Evolutionary conservation across 1,140 invertebrate species (phyloP), one percentile per base, ranked within the genome.

Genomic region (Cyclargus thomasi): DNA sequence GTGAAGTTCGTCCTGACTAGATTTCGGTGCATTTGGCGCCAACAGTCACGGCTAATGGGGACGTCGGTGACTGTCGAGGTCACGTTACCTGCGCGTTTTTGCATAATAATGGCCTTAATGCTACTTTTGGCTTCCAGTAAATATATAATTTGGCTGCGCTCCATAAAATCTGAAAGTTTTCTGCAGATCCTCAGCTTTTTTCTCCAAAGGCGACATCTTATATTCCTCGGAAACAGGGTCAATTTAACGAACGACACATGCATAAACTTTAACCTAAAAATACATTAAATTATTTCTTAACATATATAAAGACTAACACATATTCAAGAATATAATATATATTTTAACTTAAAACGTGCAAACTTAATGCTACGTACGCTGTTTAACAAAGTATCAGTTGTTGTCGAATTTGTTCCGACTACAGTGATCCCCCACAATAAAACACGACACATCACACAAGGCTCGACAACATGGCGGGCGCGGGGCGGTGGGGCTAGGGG

Each of bases 21-120:
- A 59, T 59, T 55, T 59, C 2, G 55, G 55, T 59, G 55, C 18
- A 59, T 14, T 55, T n/a, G 29, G 4, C 39, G 39, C 39, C 39
- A 47, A 47, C 6, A 16, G 39, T 16, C 39, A 16, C 39, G 39
- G 39, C 39, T 47, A 47, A 47, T 47, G 39, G 39, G 29, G 39
- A 4, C 39, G 39, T 4, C 39, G 10, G 29, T 29, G 29, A 14
- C 7, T 47, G 11, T 47, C 39, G 39, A 47, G 39, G 39, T 47
- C 39, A 47, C 39, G 3, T 16, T 16, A 47, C 39, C 39, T 47
- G 39, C 39, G 14, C 39, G 39, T 47, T 47, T 47, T 47, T 47
- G 39, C 39, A 47, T 47, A 47, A 29, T 1, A 29, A 29, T 29
- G 29, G 29, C 29, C 29, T 47, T 47, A 47, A 47, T 47, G 39